Evolutionary conservation across 2,888 invertebrate species (phyloP), one percentile per base, ranked within the genome.

Genomic region (Leptopilina myrica): DNA sequence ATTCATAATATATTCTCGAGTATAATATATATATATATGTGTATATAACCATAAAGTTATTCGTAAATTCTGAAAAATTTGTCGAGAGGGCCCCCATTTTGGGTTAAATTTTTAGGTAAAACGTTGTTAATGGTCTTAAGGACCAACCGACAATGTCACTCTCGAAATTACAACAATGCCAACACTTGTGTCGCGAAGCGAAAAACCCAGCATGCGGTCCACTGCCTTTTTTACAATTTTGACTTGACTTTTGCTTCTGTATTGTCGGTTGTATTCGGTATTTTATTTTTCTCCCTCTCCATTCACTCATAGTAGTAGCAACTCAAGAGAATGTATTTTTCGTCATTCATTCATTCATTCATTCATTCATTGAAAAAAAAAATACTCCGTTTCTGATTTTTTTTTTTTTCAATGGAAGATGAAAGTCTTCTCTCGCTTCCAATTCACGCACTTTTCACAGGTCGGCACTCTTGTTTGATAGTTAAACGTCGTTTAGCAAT

Each of bases 71-170:
- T 20, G 79, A 84, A 90, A 20, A 91, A 91, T 91, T 91, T 91
- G 91, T 91, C 91, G 90, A 90, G 91, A 90, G 89, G 87, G 84
- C 87, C 88, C 83, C 89, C 87, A 88, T 89, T 90, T 89, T 89
- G 85, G 87, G 65, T 85, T 86, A 90, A 91, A 91, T 90, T 90
- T 49, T 90, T 89, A 89, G 90, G 91, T 90, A 90, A 91, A 91
- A 91, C 86, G 90, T 89, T 88, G 90, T 90, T 91, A 90, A 91
- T 90, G 89, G 89, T 87, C 89, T 89, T 90, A 90, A 90, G 88
- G 87, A 90, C 88, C 86, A 77, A 49, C 80, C 76, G 80, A 79
- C 80, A 81, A 82, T 83, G 83, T 81, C 84, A 85, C 87, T 87
- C 87, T 88, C 87, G 84, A 85, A 83, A 81, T 84, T 85, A 79